Conservation (phyloP, 2,113 vertebrate species). For the Coracopsis vasa region DNA sequence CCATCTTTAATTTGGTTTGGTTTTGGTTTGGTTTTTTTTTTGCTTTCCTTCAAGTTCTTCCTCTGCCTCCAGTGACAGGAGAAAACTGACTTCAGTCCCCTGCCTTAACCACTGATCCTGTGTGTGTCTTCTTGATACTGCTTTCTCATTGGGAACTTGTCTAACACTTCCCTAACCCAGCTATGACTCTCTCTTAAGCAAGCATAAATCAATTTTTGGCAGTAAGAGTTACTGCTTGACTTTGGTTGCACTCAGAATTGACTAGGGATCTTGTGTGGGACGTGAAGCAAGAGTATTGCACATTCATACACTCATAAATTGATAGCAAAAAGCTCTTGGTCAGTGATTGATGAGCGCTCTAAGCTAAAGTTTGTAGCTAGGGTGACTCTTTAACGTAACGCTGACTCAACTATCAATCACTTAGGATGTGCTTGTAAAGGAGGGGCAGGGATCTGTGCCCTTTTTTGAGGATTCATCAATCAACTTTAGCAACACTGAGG, state of each 20-base stretch:
- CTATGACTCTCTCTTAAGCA: background rate
- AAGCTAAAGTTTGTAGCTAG: background rate
- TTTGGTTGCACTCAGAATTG: background rate
- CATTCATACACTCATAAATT: background rate
- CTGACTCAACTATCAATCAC: background rate
- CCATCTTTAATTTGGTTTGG: background rate
- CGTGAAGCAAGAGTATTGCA: background rate
- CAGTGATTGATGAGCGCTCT: background rate
- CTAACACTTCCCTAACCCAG: background rate
- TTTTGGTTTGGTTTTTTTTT: background rate
- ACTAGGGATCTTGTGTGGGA: background rate
- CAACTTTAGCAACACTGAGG: background rate
- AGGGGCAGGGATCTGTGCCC: background rate
- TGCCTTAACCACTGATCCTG: background rate
- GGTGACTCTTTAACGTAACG: background rate
- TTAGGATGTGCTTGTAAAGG: background rate
- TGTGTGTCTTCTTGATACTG: background rate
- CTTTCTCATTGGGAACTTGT: background rate
- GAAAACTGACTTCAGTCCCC: background rate
- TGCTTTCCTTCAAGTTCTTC: background rate
- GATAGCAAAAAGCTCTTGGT: background rate
- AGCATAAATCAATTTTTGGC: background rate
- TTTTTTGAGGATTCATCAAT: constrained; percentile 11
- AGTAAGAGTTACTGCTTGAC: background rate
- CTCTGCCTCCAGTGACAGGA: background rate